phyloP scores from a whole-genome alignment of 2,113 vertebrate species.

The Limnothrissa miodon region DNA sequence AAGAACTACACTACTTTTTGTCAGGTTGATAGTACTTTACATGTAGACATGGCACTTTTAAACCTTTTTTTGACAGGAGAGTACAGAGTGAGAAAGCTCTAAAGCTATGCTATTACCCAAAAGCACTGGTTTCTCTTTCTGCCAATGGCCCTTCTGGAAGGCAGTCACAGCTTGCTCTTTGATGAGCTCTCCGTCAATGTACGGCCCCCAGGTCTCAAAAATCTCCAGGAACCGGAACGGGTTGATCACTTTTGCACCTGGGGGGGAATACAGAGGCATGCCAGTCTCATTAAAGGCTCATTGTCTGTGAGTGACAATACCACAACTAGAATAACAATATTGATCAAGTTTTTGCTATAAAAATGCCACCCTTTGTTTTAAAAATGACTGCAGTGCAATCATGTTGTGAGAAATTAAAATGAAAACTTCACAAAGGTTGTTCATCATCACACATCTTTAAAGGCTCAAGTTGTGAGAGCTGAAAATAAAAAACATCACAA shows the following conservation, averaged over 20 bases:
- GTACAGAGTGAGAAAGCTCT: too few species aligned
- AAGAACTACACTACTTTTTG: too few species aligned
- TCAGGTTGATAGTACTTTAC: too few species aligned
- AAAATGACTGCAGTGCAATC: not conserved
- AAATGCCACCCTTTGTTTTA: not conserved
- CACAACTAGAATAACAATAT: not conserved
- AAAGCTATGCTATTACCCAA: too few species aligned
- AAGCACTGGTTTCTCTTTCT: slow-evolving; percentile 69
- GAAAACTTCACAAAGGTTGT: not conserved
- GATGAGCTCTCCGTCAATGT: slow-evolving; percentile 67
- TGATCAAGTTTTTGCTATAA: not conserved
- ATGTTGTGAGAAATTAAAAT: not conserved
- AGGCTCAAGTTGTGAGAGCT: too few species aligned
- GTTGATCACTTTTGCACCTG: slow-evolving; percentile 69
- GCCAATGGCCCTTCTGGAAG: slow-evolving; percentile 72
- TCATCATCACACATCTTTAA: too few species aligned
- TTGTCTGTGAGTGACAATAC: not conserved
- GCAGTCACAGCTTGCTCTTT: slow-evolving; percentile 67
- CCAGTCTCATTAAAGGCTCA: not conserved
- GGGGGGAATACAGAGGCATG: not conserved
- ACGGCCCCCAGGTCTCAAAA: slow-evolving; percentile 73
- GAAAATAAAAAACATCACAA: too few species aligned
- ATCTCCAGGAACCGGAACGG: slow-evolving; percentile 72
- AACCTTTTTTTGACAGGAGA: not conserved
- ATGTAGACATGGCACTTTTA: too few species aligned